Evolutionary conservation across 2,113 vertebrate genomes (phyloP).

Genomic region (Cyprinodon brontotheroides): DNA sequence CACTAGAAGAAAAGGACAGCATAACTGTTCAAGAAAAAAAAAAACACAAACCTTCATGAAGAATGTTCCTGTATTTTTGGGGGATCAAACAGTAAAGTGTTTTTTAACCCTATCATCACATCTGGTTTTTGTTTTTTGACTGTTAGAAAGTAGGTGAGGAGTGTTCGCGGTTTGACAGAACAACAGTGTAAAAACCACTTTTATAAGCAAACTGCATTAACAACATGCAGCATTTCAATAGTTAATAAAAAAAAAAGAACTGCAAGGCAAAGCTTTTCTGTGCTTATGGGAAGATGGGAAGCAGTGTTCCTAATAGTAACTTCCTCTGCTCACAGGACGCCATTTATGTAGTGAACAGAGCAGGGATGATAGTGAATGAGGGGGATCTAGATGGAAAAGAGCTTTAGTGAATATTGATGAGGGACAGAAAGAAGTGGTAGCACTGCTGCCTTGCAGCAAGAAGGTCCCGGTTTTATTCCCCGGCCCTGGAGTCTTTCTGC

Average conservation of each 20-base stretch:
- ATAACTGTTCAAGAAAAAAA: background rate
- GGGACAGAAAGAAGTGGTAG: conserved; percentile 63
- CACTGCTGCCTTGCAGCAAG: too few species aligned
- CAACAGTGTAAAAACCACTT: background rate
- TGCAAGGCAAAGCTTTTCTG: conserved; percentile 6
- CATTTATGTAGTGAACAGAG: conserved; percentile 84
- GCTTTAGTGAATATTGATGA: conserved; percentile 8
- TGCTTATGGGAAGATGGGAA: conserved; percentile 50
- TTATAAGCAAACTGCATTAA: background rate
- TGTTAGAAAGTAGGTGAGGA: background rate
- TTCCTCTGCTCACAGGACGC: conserved; percentile 80
- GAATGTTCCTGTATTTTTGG: background rate
- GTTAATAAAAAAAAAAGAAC: background rate
- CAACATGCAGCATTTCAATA: background rate
- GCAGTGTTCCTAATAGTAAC: conserved; percentile 9
- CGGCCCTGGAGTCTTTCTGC: too few species aligned
- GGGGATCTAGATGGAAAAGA: conserved; percentile 43
- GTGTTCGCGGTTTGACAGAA: background rate
- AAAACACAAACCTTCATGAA: background rate
- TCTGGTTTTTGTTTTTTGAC: background rate
- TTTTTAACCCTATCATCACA: background rate
- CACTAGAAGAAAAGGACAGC: too few species aligned
- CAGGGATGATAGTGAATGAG: conserved; percentile 12
- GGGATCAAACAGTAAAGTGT: background rate
- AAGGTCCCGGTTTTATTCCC: too few species aligned